Conservation (phyloP, 2,888 invertebrate genomes). For the Julus scandinavius region DNA sequence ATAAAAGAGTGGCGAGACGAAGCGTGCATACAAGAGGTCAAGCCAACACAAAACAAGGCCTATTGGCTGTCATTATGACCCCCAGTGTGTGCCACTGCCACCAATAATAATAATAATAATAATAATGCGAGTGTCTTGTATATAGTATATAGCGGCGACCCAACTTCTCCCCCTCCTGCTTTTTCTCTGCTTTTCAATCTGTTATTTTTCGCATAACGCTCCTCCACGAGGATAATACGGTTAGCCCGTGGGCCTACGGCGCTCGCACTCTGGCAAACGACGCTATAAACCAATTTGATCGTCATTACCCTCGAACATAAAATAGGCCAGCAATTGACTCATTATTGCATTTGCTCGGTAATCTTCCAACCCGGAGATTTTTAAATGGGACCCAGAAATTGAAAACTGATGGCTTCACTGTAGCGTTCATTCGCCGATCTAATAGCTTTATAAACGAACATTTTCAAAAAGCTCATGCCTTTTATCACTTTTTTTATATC, state of each 20-base stretch:
- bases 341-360: constrained; percentile 52
- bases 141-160: background rate
- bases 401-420: constrained; percentile 52
- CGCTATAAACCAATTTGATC: constrained; percentile 50
- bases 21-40: constrained; percentile 7
- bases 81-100: constrained; percentile 50
- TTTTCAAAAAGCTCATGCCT: background rate
- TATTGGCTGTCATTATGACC: constrained; percentile 49
- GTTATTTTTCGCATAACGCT: constrained; percentile 33
- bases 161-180: background rate
- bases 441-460: constrained; percentile 17
- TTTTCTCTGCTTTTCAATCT: constrained; percentile 28
- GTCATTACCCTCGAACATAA: constrained; percentile 54
- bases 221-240: background rate
- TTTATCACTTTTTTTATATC: background rate
- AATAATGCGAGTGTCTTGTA: background rate
- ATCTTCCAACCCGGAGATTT: constrained; percentile 55
- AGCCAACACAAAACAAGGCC: constrained; percentile 24
- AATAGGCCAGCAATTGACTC: constrained; percentile 55
- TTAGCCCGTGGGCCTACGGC: constrained; percentile 8
- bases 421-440: background rate
- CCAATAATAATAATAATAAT: constrained; percentile 50
- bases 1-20: constrained; percentile 37
- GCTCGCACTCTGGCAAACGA: constrained; percentile 39
- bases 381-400: constrained; percentile 48